These are phyloP conservation scores for Pedionomus torquatus DNA, from an alignment of 2,113 vertebrate species.

Conservation along the genomic window DNA sequence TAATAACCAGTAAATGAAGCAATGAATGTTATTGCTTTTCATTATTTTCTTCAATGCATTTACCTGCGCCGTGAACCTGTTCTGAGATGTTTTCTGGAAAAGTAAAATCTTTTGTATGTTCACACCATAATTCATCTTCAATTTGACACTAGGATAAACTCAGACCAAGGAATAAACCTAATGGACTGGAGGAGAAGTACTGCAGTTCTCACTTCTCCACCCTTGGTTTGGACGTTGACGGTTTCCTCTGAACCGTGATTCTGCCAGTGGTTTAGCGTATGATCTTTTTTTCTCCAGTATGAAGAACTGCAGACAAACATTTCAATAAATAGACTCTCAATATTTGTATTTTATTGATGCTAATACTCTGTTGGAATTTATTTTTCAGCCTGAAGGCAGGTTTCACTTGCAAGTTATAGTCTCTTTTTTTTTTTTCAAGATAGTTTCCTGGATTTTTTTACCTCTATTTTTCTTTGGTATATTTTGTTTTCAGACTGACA, in stretches of 20 bases:
- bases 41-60: background rate
- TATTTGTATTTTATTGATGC: background rate
- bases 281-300: background rate
- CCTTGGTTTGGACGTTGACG: background rate
- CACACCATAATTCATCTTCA: background rate
- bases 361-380: background rate
- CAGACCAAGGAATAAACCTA: background rate
- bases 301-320: background rate
- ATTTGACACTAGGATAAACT: background rate
- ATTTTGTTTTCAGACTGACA: background rate
- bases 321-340: background rate
- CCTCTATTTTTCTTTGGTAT: background rate
- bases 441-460: background rate
- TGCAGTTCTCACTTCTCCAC: background rate
- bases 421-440: background rate
- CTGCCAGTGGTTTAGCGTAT: background rate
- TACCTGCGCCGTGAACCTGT: background rate
- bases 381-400: background rate
- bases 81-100: background rate
- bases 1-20: slow-evolving; percentile 2
- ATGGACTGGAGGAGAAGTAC: background rate
- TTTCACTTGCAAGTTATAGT: background rate
- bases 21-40: background rate
- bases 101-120: background rate
- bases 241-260: background rate